These are phyloP conservation scores for Ophion ventricosus DNA, from an alignment of 2,888 invertebrate species.

Conservation along the genomic window DNA sequence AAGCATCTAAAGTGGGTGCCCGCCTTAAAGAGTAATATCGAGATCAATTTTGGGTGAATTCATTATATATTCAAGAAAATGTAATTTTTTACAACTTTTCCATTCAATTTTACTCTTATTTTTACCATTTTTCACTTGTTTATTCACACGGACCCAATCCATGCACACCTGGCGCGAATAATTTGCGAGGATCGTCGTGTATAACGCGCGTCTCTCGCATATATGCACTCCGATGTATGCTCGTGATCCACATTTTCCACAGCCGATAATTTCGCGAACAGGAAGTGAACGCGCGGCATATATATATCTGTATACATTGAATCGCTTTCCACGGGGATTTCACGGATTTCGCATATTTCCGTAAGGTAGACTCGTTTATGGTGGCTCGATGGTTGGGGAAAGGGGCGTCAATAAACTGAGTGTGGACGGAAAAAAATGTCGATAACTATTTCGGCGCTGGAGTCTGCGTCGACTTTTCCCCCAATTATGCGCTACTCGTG, in stretches of 20 bases:
- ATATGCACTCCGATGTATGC: neutral
- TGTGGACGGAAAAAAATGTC: neutral
- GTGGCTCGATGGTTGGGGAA: neutral
- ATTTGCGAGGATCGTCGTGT: neutral
- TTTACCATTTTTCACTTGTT: neutral
- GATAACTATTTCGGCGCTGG: neutral
- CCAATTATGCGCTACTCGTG: neutral
- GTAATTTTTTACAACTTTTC: neutral
- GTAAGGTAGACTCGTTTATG: neutral
- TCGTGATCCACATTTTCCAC: conserved; percentile 31
- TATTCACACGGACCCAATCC: neutral
- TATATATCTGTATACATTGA: neutral
- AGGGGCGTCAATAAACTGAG: neutral
- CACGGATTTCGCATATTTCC: neutral
- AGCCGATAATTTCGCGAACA: conserved; percentile 15
- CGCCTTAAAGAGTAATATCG: neutral
- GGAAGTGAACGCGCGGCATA: conserved; percentile 20
- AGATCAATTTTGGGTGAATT: neutral
- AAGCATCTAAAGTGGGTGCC: no score
- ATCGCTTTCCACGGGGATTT: neutral
- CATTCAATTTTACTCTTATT: neutral
- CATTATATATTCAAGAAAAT: neutral
- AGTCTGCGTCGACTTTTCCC: neutral
- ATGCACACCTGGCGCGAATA: conserved; percentile 25
- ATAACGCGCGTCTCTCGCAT: neutral